A percentile compares a stretch with the other conserved stretches of the same genome.
Conservation (phyloP, 2,113 vertebrate genomes). For the Pelodiscus sinensis region DNA sequence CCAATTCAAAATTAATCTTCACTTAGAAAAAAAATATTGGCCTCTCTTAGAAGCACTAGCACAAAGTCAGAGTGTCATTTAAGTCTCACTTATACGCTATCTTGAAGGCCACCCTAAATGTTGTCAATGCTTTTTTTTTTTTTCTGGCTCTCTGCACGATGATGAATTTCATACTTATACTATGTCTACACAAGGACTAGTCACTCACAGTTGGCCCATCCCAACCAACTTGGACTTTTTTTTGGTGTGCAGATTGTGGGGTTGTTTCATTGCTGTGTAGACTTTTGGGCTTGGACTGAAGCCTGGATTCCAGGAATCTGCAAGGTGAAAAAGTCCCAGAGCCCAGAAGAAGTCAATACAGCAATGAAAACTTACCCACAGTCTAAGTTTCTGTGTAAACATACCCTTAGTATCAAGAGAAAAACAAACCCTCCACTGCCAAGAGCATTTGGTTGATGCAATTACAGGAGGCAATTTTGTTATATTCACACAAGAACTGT, state of each 20-base stretch:
- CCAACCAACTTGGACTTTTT: neutral
- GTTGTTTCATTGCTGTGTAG: neutral
- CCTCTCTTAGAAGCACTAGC: neutral
- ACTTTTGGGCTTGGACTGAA: neutral
- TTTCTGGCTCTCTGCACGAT: neutral
- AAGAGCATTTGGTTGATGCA: neutral
- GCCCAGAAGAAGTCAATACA: neutral
- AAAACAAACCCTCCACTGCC: neutral
- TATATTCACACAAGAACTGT: neutral
- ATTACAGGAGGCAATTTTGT: neutral
- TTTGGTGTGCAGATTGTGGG: neutral
- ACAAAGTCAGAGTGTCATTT: neutral
- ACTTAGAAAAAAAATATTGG: neutral
- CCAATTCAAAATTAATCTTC: neutral
- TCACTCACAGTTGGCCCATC: neutral
- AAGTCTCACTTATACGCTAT: neutral
- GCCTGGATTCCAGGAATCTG: neutral
- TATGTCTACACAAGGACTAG: neutral
- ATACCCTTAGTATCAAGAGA: neutral
- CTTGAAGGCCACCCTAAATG: neutral
- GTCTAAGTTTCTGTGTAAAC: neutral
- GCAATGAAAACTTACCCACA: neutral
- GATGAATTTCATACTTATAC: rapidly evolving
- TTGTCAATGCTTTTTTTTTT: neutral
- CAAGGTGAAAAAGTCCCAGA: too few species aligned